These are phyloP conservation scores for Melipona quadrifasciata DNA, from an alignment of 1,140 invertebrate species.

Conservation along the genomic window DNA sequence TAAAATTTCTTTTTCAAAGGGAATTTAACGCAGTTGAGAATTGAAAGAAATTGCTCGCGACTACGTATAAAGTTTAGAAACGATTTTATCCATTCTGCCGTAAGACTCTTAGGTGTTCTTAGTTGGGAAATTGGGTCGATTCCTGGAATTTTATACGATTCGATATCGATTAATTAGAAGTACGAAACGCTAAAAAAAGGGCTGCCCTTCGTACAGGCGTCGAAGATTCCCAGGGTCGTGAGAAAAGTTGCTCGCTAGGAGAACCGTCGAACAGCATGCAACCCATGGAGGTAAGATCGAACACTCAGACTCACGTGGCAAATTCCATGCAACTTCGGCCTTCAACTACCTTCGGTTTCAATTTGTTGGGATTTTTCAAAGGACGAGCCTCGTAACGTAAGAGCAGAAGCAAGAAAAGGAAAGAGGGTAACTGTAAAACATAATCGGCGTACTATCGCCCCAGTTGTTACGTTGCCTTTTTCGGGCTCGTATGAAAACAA, in stretches of 20 bases:
- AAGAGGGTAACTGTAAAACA: constrained; percentile 18
- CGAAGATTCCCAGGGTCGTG: background rate
- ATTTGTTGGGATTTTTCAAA: too few relatives aligned
- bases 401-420: background rate
- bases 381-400: too few relatives aligned
- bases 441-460: constrained; percentile 2
- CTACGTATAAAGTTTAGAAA: background rate
- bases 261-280: background rate
- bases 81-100: background rate
- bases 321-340: too few relatives aligned
- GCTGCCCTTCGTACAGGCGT: background rate
- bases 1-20: too few relatives aligned
- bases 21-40: too few relatives aligned
- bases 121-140: constrained; percentile 6
- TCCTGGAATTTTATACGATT: background rate
- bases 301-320: too few relatives aligned
- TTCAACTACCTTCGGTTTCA: too few relatives aligned
- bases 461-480: constrained; percentile 25
- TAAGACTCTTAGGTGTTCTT: background rate
- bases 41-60: too few relatives aligned
- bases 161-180: constrained; percentile 22
- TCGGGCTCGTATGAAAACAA: constrained; percentile 19
- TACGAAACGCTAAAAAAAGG: background rate
- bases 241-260: background rate
- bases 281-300: background rate